Evolutionary conservation across 2,113 vertebrate species (phyloP).

Genomic region (Ceyx melanurus): DNA sequence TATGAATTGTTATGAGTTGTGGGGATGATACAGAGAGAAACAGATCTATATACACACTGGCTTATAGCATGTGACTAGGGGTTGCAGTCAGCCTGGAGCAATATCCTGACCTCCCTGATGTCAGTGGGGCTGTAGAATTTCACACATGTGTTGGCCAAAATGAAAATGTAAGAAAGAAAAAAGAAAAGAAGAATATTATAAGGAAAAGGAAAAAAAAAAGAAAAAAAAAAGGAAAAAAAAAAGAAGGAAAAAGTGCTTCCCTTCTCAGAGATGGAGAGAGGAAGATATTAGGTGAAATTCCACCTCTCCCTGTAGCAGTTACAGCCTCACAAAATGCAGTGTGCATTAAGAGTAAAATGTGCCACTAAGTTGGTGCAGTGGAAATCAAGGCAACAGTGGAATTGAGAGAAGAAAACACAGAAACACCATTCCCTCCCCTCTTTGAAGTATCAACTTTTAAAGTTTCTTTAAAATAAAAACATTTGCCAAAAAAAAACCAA

Average conservation of each 20-base stretch:
- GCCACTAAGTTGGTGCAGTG: neutral
- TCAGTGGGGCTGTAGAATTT: neutral
- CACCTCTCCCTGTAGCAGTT: neutral
- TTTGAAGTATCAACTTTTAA: neutral
- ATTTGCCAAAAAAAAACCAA: neutral
- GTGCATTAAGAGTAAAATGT: neutral
- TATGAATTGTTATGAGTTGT: neutral
- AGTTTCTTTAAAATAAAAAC: neutral
- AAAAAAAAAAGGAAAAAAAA: too few species aligned
- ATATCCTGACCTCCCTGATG: neutral
- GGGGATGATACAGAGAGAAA: neutral
- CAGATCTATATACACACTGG: neutral
- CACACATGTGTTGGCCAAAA: neutral
- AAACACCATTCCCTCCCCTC: neutral
- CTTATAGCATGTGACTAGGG: neutral
- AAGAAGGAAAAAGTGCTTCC: neutral
- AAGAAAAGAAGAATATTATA: too few species aligned
- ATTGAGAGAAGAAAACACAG: neutral
- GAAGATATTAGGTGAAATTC: neutral
- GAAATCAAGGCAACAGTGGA: neutral
- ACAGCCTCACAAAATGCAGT: neutral
- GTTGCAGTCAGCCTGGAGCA: neutral
- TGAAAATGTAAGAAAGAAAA: neutral
- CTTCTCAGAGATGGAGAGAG: neutral
- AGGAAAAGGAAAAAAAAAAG: too few species aligned